Evolutionary conservation across 2,797 vertebrate genomes (phyloP), one percentile per base, ranked within the genome.

Genomic region (Ctenosaura bakeri): DNA sequence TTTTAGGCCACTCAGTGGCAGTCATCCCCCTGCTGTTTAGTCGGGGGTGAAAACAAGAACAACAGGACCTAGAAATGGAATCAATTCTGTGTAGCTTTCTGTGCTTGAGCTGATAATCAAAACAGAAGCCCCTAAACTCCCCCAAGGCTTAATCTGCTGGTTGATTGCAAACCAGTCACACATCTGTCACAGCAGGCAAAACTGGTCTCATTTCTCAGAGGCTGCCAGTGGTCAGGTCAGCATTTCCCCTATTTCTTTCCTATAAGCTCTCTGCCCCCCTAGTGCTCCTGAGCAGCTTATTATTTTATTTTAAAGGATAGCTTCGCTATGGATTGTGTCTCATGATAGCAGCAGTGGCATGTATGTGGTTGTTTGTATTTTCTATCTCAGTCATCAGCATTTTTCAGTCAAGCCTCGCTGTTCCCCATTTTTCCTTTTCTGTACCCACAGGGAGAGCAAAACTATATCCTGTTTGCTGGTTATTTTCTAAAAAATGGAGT

Each of bases 91-190:
- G 54, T 52, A 0, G 77, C 62, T 92, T 89, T 85, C 29, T 26
- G 16, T 32, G 85, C 90, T 50, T 88, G 62, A 0, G 87, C 22
- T 90, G 92, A 87, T 88, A 81, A 82, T 74, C n/a, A 84, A 84
- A 59, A 73, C 62, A 1, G 14, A 86, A 87, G 85, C 91, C 93
- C 90, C 71, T 5, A 85, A 88, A 91, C 32, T 18, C 88, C 93
- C 18, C 38, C 74, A 38, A 73, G 82, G 89, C 76, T 95, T 96
- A 96, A 96, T 96, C 95, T 92, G 84, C 0, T 4, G 86, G 91
- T 92, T 94, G 94, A 95, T 95, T 89, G 89, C 92, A 91, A 85
- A 50, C 85, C 0, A 12, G 80, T 0, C 4, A 62, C 92, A 81
- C 95, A 96, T 92, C 95, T 96, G 95, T 91, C 85, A 87, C n/a